Evolutionary conservation across 2,113 vertebrate genomes (phyloP).

Genomic region (Cyprinodon variegatus): DNA sequence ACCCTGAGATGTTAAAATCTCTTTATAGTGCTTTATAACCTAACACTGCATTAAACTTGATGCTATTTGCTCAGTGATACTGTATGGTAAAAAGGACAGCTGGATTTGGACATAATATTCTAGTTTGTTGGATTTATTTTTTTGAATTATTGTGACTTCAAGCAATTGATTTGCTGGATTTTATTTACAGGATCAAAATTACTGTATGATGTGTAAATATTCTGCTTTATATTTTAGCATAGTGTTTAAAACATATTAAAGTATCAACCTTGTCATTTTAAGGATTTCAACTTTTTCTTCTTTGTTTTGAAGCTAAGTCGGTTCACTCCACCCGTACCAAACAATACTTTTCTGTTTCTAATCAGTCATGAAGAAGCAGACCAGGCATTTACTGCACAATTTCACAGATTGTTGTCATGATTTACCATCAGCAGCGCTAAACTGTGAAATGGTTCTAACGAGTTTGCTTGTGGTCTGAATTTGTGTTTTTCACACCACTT

Average conservation of each 20-base stretch:
- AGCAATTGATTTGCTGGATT: not conserved
- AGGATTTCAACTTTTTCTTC: not conserved
- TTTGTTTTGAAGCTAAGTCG: not conserved
- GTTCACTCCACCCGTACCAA: not conserved
- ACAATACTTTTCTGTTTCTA: not conserved
- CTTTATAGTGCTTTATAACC: too few relatives aligned
- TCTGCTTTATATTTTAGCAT: not conserved
- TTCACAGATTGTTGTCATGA: not conserved
- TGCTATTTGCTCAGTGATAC: too few relatives aligned
- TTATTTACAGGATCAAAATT: not conserved
- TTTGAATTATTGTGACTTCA: not conserved
- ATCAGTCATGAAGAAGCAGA: not conserved
- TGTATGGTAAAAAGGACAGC: too few relatives aligned
- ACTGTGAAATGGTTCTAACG: not conserved
- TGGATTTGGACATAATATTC: too few relatives aligned
- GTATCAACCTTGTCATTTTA: not conserved
- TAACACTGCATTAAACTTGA: too few relatives aligned
- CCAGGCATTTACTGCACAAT: not conserved
- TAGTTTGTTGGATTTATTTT: too few relatives aligned
- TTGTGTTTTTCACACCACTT: not conserved
- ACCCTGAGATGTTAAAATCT: too few relatives aligned
- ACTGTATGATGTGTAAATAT: not conserved
- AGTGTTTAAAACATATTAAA: not conserved
- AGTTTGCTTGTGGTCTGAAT: not conserved
- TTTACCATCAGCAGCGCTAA: conserved; percentile 1